A percentile compares a stretch with the other conserved stretches of the same genome.
Conservation (phyloP, 2,888 invertebrate species). For the Adelphocoris suturalis region DNA sequence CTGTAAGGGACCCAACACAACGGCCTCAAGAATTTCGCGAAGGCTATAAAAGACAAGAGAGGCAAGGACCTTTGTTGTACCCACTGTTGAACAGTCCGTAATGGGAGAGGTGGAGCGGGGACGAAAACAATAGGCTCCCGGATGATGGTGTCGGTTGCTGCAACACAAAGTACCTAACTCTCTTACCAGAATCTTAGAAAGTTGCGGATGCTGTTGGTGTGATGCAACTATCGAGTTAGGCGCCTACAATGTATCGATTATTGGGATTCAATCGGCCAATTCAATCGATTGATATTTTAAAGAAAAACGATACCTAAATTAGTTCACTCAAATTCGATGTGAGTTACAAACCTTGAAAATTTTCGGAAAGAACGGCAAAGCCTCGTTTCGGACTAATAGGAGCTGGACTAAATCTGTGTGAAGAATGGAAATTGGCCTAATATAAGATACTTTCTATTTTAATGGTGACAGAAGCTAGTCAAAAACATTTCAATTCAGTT, state of each 20-base stretch:
- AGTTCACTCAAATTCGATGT: no score
- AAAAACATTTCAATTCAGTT: no score
- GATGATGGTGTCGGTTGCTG: slow-evolving; percentile 47
- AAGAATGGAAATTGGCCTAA: no score
- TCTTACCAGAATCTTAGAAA: slow-evolving; percentile 50
- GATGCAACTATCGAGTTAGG: slow-evolving; percentile 31
- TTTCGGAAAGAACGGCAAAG: not conserved
- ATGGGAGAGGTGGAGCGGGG: slow-evolving; percentile 5
- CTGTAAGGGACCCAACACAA: no score
- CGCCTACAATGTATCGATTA: slow-evolving; percentile 7
- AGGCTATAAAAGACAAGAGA: slow-evolving; percentile 22
- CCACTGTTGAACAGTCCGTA: slow-evolving; percentile 12
- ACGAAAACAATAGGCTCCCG: slow-evolving; percentile 54
- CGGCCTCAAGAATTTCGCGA: slow-evolving; percentile 16
- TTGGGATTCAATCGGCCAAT: not conserved
- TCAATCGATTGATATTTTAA: not conserved
- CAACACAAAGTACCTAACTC: slow-evolving; percentile 55
- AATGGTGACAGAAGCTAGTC: no score
- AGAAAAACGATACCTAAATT: no score
- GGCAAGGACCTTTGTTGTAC: slow-evolving; percentile 48
- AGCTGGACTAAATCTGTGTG: no score
- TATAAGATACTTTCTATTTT: no score
- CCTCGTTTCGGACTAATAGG: not conserved
- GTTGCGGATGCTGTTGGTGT: slow-evolving; percentile 49
- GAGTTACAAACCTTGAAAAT: not conserved